Evolutionary conservation across 2,113 vertebrate genomes (phyloP).

Genomic region (Limanda limanda): DNA sequence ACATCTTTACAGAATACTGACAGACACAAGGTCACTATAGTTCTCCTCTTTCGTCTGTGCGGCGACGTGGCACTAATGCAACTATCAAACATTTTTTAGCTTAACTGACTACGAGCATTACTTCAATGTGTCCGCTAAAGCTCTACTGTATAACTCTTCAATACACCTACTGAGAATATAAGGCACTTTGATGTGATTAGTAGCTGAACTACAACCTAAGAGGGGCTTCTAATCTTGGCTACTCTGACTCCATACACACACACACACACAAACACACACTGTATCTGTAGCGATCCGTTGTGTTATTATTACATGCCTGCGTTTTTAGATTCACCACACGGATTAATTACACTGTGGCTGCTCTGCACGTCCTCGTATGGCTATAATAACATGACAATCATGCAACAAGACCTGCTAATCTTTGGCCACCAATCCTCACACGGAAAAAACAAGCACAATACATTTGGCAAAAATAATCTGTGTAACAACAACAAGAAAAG

Average conservation of each 20-base stretch:
- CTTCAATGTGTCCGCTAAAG: constrained; percentile 41
- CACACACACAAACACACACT: not conserved
- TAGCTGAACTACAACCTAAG: constrained; percentile 66
- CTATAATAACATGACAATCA: constrained; percentile 64
- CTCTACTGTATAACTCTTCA: constrained; percentile 51
- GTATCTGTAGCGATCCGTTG: constrained; percentile 25
- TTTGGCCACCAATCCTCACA: constrained; percentile 69
- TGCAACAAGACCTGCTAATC: constrained; percentile 71
- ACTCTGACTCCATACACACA: not conserved
- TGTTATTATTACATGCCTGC: constrained; percentile 50
- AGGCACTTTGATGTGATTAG: constrained; percentile 78
- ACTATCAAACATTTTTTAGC: constrained; percentile 27
- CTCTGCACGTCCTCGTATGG: constrained; percentile 66
- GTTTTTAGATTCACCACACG: constrained; percentile 21
- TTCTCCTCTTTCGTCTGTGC: constrained; percentile 31
- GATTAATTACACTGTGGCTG: constrained; percentile 40
- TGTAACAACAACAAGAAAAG: constrained; percentile 24
- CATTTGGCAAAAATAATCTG: constrained; percentile 68
- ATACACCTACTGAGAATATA: constrained; percentile 48
- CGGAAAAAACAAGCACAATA: constrained; percentile 56
- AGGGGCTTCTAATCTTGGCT: constrained; percentile 42
- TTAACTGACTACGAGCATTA: constrained; percentile 29
- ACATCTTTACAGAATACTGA: constrained; percentile 48
- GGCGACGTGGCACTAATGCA: constrained; percentile 32
- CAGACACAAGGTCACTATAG: constrained; percentile 24